Percentiles rank a stretch among this genome's conserved stretches.
These are phyloP conservation scores for Protodeltote pygarga DNA, from an alignment of 2,888 invertebrate genomes.

Conservation along the genomic window DNA sequence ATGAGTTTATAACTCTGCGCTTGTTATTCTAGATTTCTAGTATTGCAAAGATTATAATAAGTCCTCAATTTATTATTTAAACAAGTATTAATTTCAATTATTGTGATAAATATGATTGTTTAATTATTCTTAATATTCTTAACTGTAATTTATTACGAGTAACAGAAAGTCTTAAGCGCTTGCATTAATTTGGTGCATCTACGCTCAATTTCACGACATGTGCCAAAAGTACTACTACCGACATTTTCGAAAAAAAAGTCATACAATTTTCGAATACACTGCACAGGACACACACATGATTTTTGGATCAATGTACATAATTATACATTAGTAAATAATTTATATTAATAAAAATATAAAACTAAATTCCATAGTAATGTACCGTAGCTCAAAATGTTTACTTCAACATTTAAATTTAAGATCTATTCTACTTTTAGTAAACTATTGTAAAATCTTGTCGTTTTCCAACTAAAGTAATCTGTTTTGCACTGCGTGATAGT, in stretches of 20 bases:
- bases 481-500: slow-evolving; percentile 44
- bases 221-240: slow-evolving; percentile 70
- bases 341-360: slow-evolving; percentile 51
- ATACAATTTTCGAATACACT: slow-evolving; percentile 52
- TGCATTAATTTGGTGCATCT: slow-evolving; percentile 64
- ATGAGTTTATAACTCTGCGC: slow-evolving; percentile 14
- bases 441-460: slow-evolving; percentile 59
- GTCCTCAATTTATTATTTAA: slow-evolving; percentile 27
- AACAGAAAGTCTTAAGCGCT: slow-evolving; percentile 61
- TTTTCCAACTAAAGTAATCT: slow-evolving; percentile 57
- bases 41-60: slow-evolving; percentile 14
- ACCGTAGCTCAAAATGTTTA: slow-evolving; percentile 81
- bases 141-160: slow-evolving; percentile 35
- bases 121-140: slow-evolving; percentile 34
- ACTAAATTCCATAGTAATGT: slow-evolving; percentile 72
- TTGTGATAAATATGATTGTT: slow-evolving; percentile 47
- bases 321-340: slow-evolving; percentile 73
- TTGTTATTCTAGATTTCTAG: slow-evolving; percentile 27
- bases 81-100: slow-evolving; percentile 40
- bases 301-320: slow-evolving; percentile 84
- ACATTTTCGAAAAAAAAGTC: slow-evolving; percentile 42
- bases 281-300: slow-evolving; percentile 62
- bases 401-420: slow-evolving; percentile 73
- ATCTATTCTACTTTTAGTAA: slow-evolving; percentile 69
- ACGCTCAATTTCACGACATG: slow-evolving; percentile 73